Conservation (phyloP, 2,888 invertebrate species). For the Epistrophe eligans region DNA sequence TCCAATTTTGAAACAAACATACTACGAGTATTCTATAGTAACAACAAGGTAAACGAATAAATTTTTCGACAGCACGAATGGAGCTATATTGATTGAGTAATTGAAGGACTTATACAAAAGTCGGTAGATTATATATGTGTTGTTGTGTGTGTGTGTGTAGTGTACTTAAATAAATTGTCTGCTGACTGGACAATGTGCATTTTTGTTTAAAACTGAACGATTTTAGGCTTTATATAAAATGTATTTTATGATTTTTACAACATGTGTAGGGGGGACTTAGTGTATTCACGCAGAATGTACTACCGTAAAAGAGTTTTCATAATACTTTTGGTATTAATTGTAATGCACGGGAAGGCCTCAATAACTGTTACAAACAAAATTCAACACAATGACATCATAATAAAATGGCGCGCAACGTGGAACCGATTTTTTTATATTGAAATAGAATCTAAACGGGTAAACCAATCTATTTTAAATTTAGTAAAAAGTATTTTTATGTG, state of each 20-base stretch:
- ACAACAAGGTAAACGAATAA: background rate
- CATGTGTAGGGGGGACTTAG: no score
- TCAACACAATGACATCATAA: background rate
- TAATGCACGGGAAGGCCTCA: background rate
- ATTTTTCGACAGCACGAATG: conserved; percentile 11
- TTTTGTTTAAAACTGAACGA: background rate
- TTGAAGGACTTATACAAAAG: background rate
- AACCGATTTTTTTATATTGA: background rate
- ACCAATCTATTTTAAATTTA: no score
- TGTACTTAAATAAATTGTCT: background rate
- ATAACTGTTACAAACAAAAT: background rate
- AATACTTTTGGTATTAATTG: background rate
- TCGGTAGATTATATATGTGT: no score
- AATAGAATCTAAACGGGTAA: no score
- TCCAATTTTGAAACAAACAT: conserved; percentile 17
- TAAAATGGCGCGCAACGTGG: background rate
- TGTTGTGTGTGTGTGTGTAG: background rate
- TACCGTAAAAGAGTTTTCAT: no score
- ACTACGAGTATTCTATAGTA: no score
- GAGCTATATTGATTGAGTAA: conserved; percentile 18
- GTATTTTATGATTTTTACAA: no score
- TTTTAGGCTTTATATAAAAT: no score
- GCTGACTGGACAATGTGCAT: background rate
- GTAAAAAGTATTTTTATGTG: no score
- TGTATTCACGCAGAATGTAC: no score